Evolutionary conservation across 2,113 vertebrate genomes (phyloP), one percentile per base, ranked within the genome.

Genomic region (Mobula hypostoma): DNA sequence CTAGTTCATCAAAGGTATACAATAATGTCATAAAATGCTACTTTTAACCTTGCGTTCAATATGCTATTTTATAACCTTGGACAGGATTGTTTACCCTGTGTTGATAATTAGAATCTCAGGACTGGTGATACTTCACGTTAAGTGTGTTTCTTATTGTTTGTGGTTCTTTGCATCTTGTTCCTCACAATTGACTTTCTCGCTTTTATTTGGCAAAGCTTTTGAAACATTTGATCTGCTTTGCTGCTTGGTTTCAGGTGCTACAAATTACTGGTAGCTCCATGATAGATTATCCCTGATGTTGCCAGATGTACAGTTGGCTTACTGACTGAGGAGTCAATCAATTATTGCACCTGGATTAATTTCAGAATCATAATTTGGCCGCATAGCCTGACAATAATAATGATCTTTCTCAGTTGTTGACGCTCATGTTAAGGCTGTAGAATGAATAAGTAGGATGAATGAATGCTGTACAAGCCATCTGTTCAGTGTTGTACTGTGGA

Each of bases 371-470:
- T 72, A 11, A 76, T 27, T 93, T 93, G 68, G 36, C 12, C 40
- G 24, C 90, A 40, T 74, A 70, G 70, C 90, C 74, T 74, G 21
- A 93, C 68, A 74, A 93, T 93, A 93, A 93, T 74, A 74, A 93
- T 76, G 68, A 48, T 56, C 68, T 93, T 70, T 40, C 36, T 11
- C 36, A 29, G 68, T 74, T 70, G 56, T 93, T 93, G 91, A 68
- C 48, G 70, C 27, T 93, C 91, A 93, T 74, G 36, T 76, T 74
- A 24, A 9, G 36, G 27, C 70, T 93, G 9, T 76, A 56, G 91
- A 93, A 76, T 48, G 70, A 93, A 76, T 70, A 93, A 93, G 91
- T 93, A 56, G 70, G 21, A 93, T 76, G 91, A 93, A 93, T 93
- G 74, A 56, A 93, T 93, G 91, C 21, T 48, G 70, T 70, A 27